Evolutionary conservation across 2,113 vertebrate species (phyloP).

Genomic region (Xiphophorus hellerii): DNA sequence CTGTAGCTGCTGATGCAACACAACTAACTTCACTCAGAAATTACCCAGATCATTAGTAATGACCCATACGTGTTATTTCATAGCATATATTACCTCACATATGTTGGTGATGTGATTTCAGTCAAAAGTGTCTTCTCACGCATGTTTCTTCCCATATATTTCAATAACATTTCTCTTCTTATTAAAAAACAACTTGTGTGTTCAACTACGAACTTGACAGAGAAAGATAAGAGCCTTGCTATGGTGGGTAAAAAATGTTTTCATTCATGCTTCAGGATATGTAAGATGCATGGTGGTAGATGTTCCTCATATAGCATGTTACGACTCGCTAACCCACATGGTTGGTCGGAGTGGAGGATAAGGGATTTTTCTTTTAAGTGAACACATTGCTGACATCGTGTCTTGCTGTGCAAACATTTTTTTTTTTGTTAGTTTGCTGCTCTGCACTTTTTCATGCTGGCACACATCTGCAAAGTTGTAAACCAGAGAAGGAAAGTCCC

Average conservation of each 20-base stretch:
- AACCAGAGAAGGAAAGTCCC: neutral
- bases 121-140: neutral
- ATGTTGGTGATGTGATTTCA: constrained; percentile 1
- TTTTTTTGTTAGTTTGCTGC: constrained; percentile 7
- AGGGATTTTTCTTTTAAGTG: constrained; percentile 41
- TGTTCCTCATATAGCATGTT: constrained; percentile 32
- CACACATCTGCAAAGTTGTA: constrained; percentile 11
- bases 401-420: constrained; percentile 22
- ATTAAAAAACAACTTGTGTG: constrained; percentile 3
- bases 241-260: constrained; percentile 11
- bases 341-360: constrained; percentile 40
- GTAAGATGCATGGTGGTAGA: constrained; percentile 16
- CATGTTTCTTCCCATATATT: neutral
- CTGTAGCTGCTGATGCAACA: constrained; percentile 31
- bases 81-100: neutral
- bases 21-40: neutral
- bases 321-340: constrained; percentile 46
- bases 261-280: constrained; percentile 19
- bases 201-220: constrained; percentile 8
- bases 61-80: neutral
- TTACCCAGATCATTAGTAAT: constrained; percentile 23
- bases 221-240: neutral
- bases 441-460: constrained; percentile 13
- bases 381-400: constrained; percentile 35
- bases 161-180: neutral